Base-by-base conservation (phyloP, 2,888 invertebrate species). In the Candidula unifasciata region DNA sequence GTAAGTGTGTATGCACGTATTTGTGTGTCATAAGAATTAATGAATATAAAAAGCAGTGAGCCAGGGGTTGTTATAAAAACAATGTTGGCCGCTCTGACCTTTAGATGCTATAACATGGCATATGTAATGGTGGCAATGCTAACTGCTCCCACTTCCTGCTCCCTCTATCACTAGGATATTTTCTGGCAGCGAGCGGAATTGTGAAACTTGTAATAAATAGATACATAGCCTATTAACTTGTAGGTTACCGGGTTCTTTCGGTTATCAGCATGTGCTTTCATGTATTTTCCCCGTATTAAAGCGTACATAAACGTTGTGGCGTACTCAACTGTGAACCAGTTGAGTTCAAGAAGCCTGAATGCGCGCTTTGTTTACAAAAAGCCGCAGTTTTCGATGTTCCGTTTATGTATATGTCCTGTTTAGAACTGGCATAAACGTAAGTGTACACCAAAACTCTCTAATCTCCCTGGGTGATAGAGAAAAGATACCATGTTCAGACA, bases 331-430 rank as follows among this genome's bases (percentile, higher is more conserved):
- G 8, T 71, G 71, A 71, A 16, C 71, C 37, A 24, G 8, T 35
- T 37, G 37, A 71, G 71, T 71, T 37, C 44, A 44, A 3, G 74
- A 33, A 30, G 30, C 54, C n/a, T 74, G 54, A 74, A 54, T 27
- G 21, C n/a, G 27, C 16, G 44, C 33, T 21, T 54, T 74, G 74
- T 74, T 74, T 74, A 74, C n/a, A 54, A 30, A 13, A 74, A 30
- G 33, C 16, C 24, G 37, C n/a, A 60, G 57, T 69, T 69, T 69
- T 16, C 73, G 24, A 5, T 64, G 78, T n/a, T 64, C 21, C 35
- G 33, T 79, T 79, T 79, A 79, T 79, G 79, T 44, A 27, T 79
- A 44, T 68, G 44, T 52, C 52, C 68, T 44, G 79, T 16, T 30
- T 10, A 44, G 21, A 73, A 64, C 68, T n/a, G 16, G 66, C 37